Evolutionary conservation across 30 jellyfish, hydroid and myxozoan species (phyloP).

Genomic region (Catostylus mosaicus): DNA sequence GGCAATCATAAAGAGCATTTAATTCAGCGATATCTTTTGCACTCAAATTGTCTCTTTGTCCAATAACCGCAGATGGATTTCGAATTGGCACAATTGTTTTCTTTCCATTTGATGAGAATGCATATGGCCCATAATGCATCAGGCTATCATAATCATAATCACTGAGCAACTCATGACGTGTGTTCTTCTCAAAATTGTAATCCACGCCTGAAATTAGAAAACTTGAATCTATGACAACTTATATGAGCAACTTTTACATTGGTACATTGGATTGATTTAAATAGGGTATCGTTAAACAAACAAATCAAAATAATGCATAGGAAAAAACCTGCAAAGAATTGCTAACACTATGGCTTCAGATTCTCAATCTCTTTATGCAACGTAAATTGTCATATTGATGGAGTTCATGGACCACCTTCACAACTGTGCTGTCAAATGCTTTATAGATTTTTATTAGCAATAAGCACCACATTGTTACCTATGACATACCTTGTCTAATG

Average conservation of each 20-base stretch:
- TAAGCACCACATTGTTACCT: too few species aligned
- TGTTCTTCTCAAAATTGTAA: slow-evolving; percentile 57
- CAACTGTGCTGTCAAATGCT: too few species aligned
- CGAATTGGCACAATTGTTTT: slow-evolving; percentile 55
- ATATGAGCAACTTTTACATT: too few species aligned
- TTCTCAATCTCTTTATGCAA: too few species aligned
- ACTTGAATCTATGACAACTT: neutral
- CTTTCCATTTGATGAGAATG: slow-evolving; percentile 64
- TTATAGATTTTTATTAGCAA: too few species aligned
- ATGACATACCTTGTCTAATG: slow-evolving; percentile 14
- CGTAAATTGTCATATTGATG: too few species aligned
- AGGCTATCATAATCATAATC: slow-evolving; percentile 64
- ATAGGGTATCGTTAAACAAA: too few species aligned
- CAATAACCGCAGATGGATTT: slow-evolving; percentile 39
- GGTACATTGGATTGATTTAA: too few species aligned
- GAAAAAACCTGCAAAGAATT: too few species aligned
- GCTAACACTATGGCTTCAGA: too few species aligned
- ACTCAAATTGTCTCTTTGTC: slow-evolving; percentile 63
- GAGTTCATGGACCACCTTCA: too few species aligned
- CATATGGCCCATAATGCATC: slow-evolving; percentile 70
- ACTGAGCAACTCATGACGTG: slow-evolving; percentile 21
- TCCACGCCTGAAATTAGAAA: slow-evolving; percentile 47
- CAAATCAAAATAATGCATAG: too few species aligned
- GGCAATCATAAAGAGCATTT: slow-evolving; percentile 62
- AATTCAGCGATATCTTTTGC: slow-evolving; percentile 54